Evolutionary conservation across 1,140 invertebrate genomes (phyloP).

Genomic region (Drosophila simulans): DNA sequence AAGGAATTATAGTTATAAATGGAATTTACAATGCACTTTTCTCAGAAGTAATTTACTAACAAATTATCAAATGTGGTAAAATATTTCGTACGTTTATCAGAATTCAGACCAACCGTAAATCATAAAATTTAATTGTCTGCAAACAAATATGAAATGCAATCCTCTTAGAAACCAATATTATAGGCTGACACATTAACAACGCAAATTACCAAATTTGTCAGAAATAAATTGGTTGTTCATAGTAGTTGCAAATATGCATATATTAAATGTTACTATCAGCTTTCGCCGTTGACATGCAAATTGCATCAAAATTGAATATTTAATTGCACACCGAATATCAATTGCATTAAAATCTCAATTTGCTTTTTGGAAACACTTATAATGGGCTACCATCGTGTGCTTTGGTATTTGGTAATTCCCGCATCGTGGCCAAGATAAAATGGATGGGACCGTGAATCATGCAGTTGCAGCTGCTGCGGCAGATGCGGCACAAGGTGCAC

Average conservation of each 20-base stretch:
- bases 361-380: too few relatives aligned
- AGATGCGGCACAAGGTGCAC: constrained; percentile 31
- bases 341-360: constrained; percentile 36
- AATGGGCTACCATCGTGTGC: background rate
- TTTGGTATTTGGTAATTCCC: constrained; percentile 35
- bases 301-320: background rate
- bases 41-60: too few relatives aligned
- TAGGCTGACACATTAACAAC: background rate
- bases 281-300: background rate
- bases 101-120: too few relatives aligned
- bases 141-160: background rate
- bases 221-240: background rate
- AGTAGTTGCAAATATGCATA: background rate
- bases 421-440: constrained; percentile 38
- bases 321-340: constrained; percentile 9
- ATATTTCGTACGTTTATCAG: too few relatives aligned
- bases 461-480: constrained; percentile 13
- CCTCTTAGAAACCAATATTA: background rate
- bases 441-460: constrained; percentile 29
- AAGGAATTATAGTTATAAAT: too few relatives aligned
- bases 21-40: too few relatives aligned
- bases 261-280: background rate
- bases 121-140: background rate
- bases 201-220: background rate
- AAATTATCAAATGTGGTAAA: too few relatives aligned